These are phyloP conservation scores for Phaenicophaeus curvirostris DNA, from an alignment of 2,797 vertebrate species.

Conservation along the genomic window DNA sequence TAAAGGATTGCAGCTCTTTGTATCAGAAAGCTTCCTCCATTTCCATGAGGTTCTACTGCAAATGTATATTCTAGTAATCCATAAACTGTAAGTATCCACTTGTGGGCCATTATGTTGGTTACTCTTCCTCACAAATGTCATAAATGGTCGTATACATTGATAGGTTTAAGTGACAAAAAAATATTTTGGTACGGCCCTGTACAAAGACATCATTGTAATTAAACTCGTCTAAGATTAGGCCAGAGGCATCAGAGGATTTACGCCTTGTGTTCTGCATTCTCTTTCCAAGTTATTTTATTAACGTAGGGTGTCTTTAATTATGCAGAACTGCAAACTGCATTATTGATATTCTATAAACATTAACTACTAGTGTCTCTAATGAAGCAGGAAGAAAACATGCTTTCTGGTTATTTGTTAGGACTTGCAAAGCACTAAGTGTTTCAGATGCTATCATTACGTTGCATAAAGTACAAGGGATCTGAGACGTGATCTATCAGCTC, in stretches of 20 bases:
- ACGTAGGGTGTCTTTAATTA: slow-evolving; percentile 78
- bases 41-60: slow-evolving; percentile 54
- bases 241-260: slow-evolving; percentile 71
- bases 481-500: background rate
- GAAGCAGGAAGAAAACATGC: slow-evolving; percentile 69
- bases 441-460: background rate
- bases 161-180: slow-evolving; percentile 69
- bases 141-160: slow-evolving; percentile 55
- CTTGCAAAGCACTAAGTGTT: slow-evolving; percentile 44
- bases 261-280: slow-evolving; percentile 47
- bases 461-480: background rate
- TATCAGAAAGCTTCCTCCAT: slow-evolving; percentile 22
- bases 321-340: slow-evolving; percentile 76
- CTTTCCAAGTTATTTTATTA: slow-evolving; percentile 77
- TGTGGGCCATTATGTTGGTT: slow-evolving; percentile 63
- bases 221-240: slow-evolving; percentile 74
- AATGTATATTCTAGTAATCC: slow-evolving; percentile 42
- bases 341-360: slow-evolving; percentile 80
- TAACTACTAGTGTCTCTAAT: slow-evolving; percentile 75
- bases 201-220: slow-evolving; percentile 67
- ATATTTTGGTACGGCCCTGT: slow-evolving; percentile 55
- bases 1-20: slow-evolving; percentile 26
- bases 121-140: slow-evolving; percentile 67
- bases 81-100: slow-evolving; percentile 58
- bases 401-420: slow-evolving; percentile 61